Evolutionary conservation across 2,888 invertebrate species (phyloP).

Genomic region (Matsumyia berberina): DNA sequence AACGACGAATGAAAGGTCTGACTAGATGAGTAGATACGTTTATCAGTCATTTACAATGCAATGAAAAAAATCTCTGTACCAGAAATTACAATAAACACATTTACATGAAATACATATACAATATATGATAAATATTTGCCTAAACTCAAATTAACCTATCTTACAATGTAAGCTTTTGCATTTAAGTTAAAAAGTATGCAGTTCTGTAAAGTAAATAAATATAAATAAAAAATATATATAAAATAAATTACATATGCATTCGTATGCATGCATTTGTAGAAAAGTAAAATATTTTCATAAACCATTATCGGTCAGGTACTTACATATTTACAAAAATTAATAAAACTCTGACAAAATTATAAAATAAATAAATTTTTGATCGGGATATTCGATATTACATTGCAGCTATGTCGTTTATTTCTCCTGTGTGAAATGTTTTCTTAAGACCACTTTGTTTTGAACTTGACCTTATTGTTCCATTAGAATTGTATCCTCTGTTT

Average conservation of each 20-base stretch:
- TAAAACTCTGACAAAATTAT: slow-evolving; percentile 36
- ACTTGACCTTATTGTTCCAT: slow-evolving; percentile 82
- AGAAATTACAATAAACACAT: slow-evolving; percentile 60
- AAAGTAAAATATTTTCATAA: slow-evolving; percentile 24
- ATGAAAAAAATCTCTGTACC: slow-evolving; percentile 47
- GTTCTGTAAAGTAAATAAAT: slow-evolving; percentile 18
- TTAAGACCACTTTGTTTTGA: background rate
- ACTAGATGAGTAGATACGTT: slow-evolving; percentile 59
- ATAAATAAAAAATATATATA: slow-evolving; percentile 30
- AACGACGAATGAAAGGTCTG: slow-evolving; percentile 45
- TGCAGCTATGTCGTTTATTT: slow-evolving; percentile 50
- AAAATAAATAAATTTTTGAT: slow-evolving; percentile 15
- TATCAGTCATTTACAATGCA: slow-evolving; percentile 67
- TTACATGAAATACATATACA: slow-evolving; percentile 55
- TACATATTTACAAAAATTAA: slow-evolving; percentile 77
- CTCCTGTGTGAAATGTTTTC: slow-evolving; percentile 14
- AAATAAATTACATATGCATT: slow-evolving; percentile 35
- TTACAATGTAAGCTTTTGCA: background rate
- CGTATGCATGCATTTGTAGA: slow-evolving; percentile 10
- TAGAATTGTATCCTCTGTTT: slow-evolving; percentile 88
- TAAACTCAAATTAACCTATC: slow-evolving; percentile 71
- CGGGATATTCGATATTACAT: slow-evolving; percentile 58
- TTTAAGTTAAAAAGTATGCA: slow-evolving; percentile 10
- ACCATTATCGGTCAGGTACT: slow-evolving; percentile 75
- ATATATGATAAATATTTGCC: slow-evolving; percentile 63